Conservation (phyloP, 2,113 vertebrate genomes). For the Muntiacus reevesi region DNA sequence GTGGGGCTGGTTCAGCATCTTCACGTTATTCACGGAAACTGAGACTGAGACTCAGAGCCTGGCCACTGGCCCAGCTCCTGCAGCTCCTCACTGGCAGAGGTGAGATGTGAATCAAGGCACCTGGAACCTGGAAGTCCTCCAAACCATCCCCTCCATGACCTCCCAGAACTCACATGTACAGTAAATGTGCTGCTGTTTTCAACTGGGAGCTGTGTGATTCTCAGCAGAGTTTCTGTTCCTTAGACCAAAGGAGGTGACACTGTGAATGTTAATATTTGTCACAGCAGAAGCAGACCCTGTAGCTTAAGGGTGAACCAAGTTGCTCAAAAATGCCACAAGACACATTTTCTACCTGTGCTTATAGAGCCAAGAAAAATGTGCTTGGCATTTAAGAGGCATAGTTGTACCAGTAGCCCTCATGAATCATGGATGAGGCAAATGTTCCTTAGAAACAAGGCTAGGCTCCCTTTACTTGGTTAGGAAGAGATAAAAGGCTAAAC, state of each 20-base stretch:
- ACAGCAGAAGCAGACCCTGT: background rate
- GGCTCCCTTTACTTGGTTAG: background rate
- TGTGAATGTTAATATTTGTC: background rate
- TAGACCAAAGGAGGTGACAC: background rate
- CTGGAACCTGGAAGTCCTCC: background rate
- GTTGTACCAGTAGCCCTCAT: background rate
- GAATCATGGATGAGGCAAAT: background rate
- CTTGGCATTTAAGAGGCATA: background rate
- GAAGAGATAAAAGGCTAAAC: background rate
- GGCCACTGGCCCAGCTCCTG: background rate
- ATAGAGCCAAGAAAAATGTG: background rate
- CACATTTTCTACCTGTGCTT: background rate
- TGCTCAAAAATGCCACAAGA: background rate
- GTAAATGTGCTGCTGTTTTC: background rate
- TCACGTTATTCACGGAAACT: background rate
- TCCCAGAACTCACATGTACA: background rate
- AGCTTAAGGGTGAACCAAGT: background rate
- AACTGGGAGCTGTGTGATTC: background rate
- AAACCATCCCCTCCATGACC: background rate
- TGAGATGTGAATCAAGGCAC: background rate
- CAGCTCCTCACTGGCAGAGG: background rate
- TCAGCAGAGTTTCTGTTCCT: background rate
- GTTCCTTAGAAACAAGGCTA: background rate
- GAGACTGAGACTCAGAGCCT: background rate
- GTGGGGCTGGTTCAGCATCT: background rate